Evolutionary conservation across 1,140 invertebrate species (phyloP).

Genomic region (Coptotermes formosanus): DNA sequence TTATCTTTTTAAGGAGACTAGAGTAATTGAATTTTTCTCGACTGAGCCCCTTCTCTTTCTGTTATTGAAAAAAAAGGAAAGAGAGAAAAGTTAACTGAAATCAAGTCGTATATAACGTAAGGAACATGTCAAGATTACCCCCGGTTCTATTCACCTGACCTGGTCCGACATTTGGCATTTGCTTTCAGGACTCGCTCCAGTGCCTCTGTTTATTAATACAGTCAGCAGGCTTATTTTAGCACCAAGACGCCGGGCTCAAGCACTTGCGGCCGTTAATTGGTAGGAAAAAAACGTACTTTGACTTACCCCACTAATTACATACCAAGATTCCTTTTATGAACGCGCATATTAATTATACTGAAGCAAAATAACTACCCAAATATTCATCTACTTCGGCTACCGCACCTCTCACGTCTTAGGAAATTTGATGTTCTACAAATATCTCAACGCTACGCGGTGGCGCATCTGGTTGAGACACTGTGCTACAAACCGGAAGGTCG

Average conservation of each 20-base stretch:
- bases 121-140: background rate
- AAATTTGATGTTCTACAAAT: too few relatives aligned
- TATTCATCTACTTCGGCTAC: too few relatives aligned
- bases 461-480: too few relatives aligned
- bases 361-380: too few relatives aligned
- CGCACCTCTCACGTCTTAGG: too few relatives aligned
- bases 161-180: background rate
- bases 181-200: background rate
- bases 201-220: background rate
- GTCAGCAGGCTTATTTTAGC: background rate
- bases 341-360: too few relatives aligned
- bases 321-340: too few relatives aligned
- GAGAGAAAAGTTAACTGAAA: background rate
- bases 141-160: background rate
- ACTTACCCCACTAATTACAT: too few relatives aligned
- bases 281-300: too few relatives aligned
- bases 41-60: background rate
- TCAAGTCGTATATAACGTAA: background rate
- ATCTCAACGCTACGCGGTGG: too few relatives aligned
- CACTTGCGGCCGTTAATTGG: too few relatives aligned
- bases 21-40: constrained; percentile 14
- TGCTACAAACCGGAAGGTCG: too few relatives aligned
- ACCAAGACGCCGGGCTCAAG: background rate
- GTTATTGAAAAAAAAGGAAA: background rate
- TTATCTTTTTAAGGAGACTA: constrained; percentile 11